phyloP scores from a whole-genome alignment of 2,888 invertebrate genomes.

The Resseliella maxima region DNA sequence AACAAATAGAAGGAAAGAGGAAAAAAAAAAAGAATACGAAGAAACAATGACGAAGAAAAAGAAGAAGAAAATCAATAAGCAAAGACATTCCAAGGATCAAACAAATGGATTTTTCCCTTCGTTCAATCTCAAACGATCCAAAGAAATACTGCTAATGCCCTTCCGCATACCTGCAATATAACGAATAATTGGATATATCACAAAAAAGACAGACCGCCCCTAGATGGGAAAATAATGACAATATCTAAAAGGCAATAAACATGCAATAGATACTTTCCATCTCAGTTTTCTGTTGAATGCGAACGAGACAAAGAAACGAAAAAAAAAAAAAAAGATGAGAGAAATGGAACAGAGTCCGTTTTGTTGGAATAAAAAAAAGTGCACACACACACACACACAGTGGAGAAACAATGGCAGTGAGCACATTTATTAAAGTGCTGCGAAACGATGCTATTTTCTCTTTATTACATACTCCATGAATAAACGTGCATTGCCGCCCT shows the following conservation, averaged over 20 bases:
- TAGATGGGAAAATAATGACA: slow-evolving; percentile 2
- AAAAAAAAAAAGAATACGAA: no score
- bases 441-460: background rate
- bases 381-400: no score
- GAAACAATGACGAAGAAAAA: no score
- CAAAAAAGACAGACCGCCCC: background rate
- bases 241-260: slow-evolving; percentile 34
- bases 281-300: background rate
- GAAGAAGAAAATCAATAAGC: background rate
- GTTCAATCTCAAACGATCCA: background rate
- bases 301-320: background rate
- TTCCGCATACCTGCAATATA: background rate
- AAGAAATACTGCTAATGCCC: background rate
- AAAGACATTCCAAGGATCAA: slow-evolving; percentile 13
- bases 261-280: slow-evolving; percentile 14
- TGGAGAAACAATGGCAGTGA: background rate
- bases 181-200: slow-evolving; percentile 1
- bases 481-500: background rate
- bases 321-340: background rate
- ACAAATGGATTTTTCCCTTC: background rate
- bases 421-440: background rate
- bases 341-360: background rate
- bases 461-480: background rate
- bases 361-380: background rate
- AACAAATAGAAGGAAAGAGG: background rate